Evolutionary conservation across 1,140 invertebrate genomes (phyloP), one percentile per base, ranked within the genome.

Genomic region (Microplitis demolitor): DNA sequence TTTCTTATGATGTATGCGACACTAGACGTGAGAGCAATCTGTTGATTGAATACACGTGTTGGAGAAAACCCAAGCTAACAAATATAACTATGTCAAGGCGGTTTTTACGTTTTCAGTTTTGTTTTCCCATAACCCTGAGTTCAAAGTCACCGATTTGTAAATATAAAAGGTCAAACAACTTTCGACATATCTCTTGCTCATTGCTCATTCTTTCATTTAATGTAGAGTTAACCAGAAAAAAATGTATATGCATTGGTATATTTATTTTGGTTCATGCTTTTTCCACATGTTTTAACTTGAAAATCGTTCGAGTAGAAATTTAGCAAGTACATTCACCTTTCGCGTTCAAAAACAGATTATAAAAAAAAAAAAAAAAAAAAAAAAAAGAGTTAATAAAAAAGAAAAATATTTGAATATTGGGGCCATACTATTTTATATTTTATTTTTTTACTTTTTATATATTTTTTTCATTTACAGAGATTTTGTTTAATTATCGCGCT

Each of bases 21-120:
- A 35, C 13, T n/a, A 33, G 9, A 35, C 11, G 39, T 33, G 61
- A 37, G 34, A 14, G 3, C 11, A 63, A 63, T 63, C 61, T n/a
- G 34, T 45, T 63, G 61, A 63, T 39, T 35, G 31, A 63, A 63
- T 37, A 34, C 61, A 63, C 34, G 37, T 60, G 69, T 75, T 78
- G 75, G 77, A 78, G 60, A 58, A 66, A 54, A 56, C 67, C 75
- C 74, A 78, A 77, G 54, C 33, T 11, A 11, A 11, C 6, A 45
- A 45, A 51, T 24, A 24, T 33, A 78, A 74, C 72, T 76, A 56
- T 78, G 77, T 78, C 77, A 78, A 78, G 77, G 77, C 68, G 60
- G 14, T 39, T 74, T 76, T 73, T 66, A 75, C 66, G 60, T 54
- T 66, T 53, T 66, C 68, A 37, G 45, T 35, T 45, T 45, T 3